Conservation (phyloP, 2,113 vertebrate species). For the Otocyon megalotis region DNA sequence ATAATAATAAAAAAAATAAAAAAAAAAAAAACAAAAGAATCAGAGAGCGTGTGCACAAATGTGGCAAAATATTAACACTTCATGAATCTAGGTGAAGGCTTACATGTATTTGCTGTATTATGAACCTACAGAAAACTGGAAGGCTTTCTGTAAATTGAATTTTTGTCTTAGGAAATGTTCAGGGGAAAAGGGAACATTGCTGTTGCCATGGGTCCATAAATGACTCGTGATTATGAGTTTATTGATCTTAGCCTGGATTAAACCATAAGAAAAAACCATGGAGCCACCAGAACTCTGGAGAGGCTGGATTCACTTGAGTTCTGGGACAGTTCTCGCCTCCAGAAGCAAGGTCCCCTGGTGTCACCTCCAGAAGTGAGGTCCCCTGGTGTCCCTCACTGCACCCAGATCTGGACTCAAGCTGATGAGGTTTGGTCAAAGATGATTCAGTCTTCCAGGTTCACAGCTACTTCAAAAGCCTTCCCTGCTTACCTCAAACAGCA, state of each 20-base stretch:
- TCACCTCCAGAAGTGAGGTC: not conserved
- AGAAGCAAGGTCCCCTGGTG: not conserved
- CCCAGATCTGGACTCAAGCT: not conserved
- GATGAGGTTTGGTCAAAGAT: not conserved
- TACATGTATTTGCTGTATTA: not conserved
- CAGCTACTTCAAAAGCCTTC: not conserved
- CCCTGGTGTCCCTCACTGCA: too few species aligned
- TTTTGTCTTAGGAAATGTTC: constrained; percentile 10
- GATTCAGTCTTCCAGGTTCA: not conserved
- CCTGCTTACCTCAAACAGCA: not conserved
- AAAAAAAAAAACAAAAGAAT: not conserved
- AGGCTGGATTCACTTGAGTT: too few species aligned
- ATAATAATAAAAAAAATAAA: too few species aligned
- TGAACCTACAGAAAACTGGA: not conserved
- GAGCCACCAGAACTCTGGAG: not conserved
- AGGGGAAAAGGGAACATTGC: not conserved
- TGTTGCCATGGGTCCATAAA: not conserved
- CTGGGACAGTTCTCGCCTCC: not conserved
- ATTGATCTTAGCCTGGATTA: not conserved
- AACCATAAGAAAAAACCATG: not conserved
- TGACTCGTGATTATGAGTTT: not conserved
- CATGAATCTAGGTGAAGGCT: not conserved
- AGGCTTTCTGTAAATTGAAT: not conserved
- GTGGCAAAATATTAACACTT: not conserved
- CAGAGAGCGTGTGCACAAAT: not conserved